Evolutionary conservation across 2,797 vertebrate genomes (phyloP).

Genomic region (Girardinus metallicus): DNA sequence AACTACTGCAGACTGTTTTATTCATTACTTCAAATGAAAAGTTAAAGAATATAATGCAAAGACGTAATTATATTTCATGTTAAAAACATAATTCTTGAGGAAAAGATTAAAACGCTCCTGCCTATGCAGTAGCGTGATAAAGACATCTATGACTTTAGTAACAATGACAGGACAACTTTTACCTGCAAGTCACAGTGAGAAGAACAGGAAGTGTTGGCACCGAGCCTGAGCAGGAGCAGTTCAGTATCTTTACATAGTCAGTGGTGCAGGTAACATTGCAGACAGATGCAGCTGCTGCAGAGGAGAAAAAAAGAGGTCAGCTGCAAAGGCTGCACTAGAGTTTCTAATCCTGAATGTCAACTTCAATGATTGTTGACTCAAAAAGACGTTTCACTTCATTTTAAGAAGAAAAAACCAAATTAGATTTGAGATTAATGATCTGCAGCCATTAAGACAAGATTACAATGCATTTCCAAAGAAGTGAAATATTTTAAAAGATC

Average conservation of each 20-base stretch:
- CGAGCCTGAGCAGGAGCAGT: conserved; percentile 70
- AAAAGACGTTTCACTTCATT: not conserved
- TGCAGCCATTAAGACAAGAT: not conserved
- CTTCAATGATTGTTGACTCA: not conserved
- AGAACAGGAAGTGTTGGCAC: conserved; percentile 24
- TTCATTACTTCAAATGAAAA: not conserved
- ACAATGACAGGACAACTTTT: not conserved
- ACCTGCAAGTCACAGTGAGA: conserved; percentile 72
- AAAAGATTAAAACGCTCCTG: not conserved
- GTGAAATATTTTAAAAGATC: not conserved
- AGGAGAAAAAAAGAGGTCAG: not conserved
- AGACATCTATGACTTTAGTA: not conserved
- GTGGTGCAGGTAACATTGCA: conserved; percentile 76
- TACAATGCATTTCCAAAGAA: not conserved
- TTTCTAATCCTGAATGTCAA: not conserved
- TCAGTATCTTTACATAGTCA: conserved; percentile 59
- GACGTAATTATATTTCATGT: not conserved
- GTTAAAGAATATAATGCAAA: not conserved
- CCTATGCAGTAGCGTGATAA: not conserved
- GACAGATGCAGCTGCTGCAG: conserved; percentile 49
- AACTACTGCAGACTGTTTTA: not conserved
- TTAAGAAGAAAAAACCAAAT: not conserved
- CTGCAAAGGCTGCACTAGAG: not conserved
- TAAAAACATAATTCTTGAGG: not conserved
- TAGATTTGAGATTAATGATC: not conserved